Conservation (phyloP, 2,888 invertebrate genomes). For the Hoplodrina blanda region DNA sequence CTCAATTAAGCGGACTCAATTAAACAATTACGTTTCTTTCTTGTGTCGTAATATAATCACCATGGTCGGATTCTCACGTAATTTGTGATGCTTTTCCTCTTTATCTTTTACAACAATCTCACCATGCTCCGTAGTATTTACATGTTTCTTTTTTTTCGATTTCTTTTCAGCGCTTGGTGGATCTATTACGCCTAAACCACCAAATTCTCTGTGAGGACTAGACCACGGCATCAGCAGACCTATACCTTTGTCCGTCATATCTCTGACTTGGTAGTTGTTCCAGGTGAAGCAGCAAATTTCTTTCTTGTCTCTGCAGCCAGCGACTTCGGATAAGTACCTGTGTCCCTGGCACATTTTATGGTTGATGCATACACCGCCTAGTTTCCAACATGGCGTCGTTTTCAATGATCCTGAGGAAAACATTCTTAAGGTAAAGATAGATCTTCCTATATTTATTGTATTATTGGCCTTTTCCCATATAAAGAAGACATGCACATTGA, state of each 20-base stretch:
- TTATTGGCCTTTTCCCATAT: not conserved
- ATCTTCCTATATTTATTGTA: too few species aligned
- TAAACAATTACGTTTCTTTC: constrained; percentile 18
- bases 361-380: constrained; percentile 82
- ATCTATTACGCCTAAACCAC: constrained; percentile 77
- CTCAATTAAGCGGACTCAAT: too few species aligned
- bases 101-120: not conserved
- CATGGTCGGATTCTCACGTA: constrained; percentile 16
- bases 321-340: constrained; percentile 74
- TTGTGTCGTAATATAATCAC: constrained; percentile 52
- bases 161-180: constrained; percentile 20
- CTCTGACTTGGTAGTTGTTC: constrained; percentile 77
- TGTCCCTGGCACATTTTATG: constrained; percentile 76
- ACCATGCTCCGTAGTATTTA: not conserved
- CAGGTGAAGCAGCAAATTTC: constrained; percentile 85
- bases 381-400: constrained; percentile 81
- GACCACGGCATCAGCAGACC: constrained; percentile 76
- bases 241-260: constrained; percentile 74
- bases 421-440: constrained; percentile 27
- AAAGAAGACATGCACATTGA: too few species aligned
- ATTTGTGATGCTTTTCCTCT: not conserved
- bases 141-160: constrained; percentile 25
- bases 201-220: constrained; percentile 61
- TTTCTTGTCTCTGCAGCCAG: constrained; percentile 78
- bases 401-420: constrained; percentile 77